Percentiles rank a stretch among this genome's conserved stretches.
Evolutionary conservation across 2,888 invertebrate species (phyloP).

Genomic region (Lepidonotus clava): DNA sequence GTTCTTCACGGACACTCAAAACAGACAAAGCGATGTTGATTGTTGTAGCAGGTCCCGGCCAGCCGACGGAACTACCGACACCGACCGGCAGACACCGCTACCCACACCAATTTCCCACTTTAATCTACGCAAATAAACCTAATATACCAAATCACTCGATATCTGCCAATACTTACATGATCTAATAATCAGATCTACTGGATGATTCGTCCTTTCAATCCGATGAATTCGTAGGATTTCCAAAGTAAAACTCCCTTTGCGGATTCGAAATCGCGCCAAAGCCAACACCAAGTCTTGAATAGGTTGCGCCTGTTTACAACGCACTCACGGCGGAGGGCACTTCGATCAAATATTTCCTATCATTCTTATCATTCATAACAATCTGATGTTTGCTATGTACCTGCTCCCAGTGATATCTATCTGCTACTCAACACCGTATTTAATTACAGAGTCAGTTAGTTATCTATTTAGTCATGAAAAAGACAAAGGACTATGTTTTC

Average conservation of each 20-base stretch:
- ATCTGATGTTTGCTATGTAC: neutral
- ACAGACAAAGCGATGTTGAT: neutral
- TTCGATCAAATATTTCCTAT: neutral
- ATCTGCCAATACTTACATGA: neutral
- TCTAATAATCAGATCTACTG: neutral
- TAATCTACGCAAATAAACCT: neutral
- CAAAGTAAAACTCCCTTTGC: neutral
- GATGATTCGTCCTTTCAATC: neutral
- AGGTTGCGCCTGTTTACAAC: neutral
- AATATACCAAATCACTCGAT: too few species aligned
- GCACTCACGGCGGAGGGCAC: neutral
- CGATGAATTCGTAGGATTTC: neutral
- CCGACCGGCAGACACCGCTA: neutral
- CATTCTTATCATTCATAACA: neutral
- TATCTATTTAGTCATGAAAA: neutral
- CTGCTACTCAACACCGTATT: neutral
- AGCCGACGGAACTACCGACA: neutral
- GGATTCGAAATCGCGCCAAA: slow-evolving; percentile 34
- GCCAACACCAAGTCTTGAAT: neutral
- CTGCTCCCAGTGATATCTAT: neutral
- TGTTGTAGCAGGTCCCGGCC: neutral
- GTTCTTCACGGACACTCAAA: neutral
- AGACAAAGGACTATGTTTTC: neutral
- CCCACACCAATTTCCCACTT: neutral
- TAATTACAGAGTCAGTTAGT: neutral